These are phyloP conservation scores for Microtus montanus DNA, from an alignment of 2,113 vertebrate genomes.

Conservation along the genomic window DNA sequence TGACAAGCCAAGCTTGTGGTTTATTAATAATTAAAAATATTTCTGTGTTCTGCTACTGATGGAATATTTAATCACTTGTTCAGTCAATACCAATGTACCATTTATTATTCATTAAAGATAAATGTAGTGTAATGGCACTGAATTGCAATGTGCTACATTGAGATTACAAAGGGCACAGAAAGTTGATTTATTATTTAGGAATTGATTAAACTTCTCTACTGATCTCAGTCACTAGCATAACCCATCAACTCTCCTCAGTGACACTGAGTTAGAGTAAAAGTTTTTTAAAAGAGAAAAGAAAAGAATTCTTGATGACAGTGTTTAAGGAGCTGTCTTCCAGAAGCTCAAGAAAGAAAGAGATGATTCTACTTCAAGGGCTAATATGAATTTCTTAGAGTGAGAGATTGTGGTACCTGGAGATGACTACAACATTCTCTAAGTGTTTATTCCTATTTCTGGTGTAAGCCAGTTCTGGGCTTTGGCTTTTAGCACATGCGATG, in stretches of 20 bases:
- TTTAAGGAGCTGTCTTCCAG: neutral
- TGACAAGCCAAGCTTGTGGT: slow-evolving; percentile 82
- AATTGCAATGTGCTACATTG: slow-evolving; percentile 82
- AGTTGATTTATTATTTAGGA: slow-evolving; percentile 86
- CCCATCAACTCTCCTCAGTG: slow-evolving; percentile 70
- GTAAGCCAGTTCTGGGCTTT: neutral
- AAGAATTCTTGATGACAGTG: neutral
- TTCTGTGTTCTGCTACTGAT: slow-evolving; percentile 86
- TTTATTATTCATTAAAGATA: slow-evolving; percentile 91
- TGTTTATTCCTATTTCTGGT: slow-evolving; percentile 25
- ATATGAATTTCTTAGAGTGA: neutral
- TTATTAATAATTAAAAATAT: slow-evolving; percentile 89
- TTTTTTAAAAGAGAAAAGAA: neutral
- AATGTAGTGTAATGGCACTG: slow-evolving; percentile 84
- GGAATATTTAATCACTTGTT: slow-evolving; percentile 89
- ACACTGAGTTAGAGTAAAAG: slow-evolving; percentile 62
- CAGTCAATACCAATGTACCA: slow-evolving; percentile 86
- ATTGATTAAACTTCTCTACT: slow-evolving; percentile 84
- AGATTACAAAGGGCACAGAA: slow-evolving; percentile 83
- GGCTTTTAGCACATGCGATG: slow-evolving; percentile 58
- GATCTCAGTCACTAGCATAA: slow-evolving; percentile 81
- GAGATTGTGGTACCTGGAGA: neutral
- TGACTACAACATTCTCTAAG: neutral
- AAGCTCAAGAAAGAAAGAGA: neutral
- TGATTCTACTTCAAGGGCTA: slow-evolving; percentile 5